Evolutionary conservation across 1,140 invertebrate species (phyloP).

Genomic region (Frieseomelitta varia): DNA sequence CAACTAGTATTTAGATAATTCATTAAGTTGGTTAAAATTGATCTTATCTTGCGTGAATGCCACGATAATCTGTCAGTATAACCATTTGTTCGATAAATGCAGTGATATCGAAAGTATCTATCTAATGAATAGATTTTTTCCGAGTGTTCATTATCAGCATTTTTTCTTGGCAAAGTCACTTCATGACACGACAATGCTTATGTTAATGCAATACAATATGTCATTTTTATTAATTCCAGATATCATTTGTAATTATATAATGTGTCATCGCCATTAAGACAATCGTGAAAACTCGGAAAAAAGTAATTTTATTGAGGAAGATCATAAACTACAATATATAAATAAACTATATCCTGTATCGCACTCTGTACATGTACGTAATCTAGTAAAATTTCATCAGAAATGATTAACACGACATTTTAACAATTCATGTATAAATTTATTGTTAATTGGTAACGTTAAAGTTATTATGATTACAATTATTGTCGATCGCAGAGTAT

Average conservation of each 20-base stretch:
- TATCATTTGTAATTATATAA: background rate
- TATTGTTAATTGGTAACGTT: conserved; percentile 17
- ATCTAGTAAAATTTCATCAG: background rate
- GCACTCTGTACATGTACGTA: no score
- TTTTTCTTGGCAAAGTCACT: background rate
- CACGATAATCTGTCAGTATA: background rate
- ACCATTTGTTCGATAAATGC: conserved; percentile 26
- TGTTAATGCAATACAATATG: background rate
- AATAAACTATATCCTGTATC: no score
- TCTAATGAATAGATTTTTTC: background rate
- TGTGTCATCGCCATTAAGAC: no score
- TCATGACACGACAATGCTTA: background rate
- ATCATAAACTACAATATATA: no score
- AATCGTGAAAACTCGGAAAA: no score
- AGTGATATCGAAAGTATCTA: background rate
- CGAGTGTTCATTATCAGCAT: background rate
- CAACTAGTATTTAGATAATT: background rate
- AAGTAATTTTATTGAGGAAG: no score
- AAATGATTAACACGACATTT: background rate
- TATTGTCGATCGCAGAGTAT: conserved; percentile 17
- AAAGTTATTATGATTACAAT: background rate
- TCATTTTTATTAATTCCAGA: background rate
- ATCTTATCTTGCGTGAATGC: conserved; percentile 42
- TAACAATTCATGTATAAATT: conserved; percentile 32
- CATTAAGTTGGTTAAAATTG: conserved; percentile 11